Evolutionary conservation across 2,113 vertebrate species (phyloP), one percentile per base, ranked within the genome.

Genomic region (Mola mola): DNA sequence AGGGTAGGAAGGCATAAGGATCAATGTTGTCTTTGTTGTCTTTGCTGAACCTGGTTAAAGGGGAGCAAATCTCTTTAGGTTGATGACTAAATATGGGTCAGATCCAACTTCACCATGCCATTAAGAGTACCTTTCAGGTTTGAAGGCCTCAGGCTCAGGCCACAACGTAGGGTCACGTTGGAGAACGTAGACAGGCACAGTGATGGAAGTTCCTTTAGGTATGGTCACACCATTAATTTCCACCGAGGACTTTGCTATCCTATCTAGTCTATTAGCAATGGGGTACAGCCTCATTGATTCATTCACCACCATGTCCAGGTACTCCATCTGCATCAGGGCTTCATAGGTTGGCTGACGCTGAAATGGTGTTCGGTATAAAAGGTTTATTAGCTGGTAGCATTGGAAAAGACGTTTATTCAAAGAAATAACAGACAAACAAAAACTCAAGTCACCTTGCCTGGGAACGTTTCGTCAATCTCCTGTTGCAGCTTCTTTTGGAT

Each of bases 291-390:
- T 70, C 31, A 93, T 72, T 1, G 84, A 57, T 77, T 97, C 93
- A 0, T 86, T 94, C 58, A 95, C 19, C 11, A 92, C 93, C 90
- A 92, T 94, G 12, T 96, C 90, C 4, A 97, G 82, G 64, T 94
- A 95, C 3, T 95, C 93, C 93, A 96, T 93, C 74, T 93, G 87
- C 50, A 65, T 63, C 68, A 95, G 0, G 0, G 15, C 0, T 0
- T 66, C 79, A 13, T 94, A 95, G 0, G 67, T 91, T 41, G 87
- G 87, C 9, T 36, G 3, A n/a, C 70, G 70, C 93, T 96, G 19
- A 4, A 20, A 8, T 1, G 11, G 42, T 11, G 25, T n/a, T 25
- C 12, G 28, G 8, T 25, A 38, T 2, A 6, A 57, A 50, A 29
- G 16, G 10, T 6, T 15, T 17, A 5, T 53, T 12, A 24, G 46